Base-by-base conservation (phyloP, 2,113 vertebrate genomes). In the Porphyrio hochstetteri region DNA sequence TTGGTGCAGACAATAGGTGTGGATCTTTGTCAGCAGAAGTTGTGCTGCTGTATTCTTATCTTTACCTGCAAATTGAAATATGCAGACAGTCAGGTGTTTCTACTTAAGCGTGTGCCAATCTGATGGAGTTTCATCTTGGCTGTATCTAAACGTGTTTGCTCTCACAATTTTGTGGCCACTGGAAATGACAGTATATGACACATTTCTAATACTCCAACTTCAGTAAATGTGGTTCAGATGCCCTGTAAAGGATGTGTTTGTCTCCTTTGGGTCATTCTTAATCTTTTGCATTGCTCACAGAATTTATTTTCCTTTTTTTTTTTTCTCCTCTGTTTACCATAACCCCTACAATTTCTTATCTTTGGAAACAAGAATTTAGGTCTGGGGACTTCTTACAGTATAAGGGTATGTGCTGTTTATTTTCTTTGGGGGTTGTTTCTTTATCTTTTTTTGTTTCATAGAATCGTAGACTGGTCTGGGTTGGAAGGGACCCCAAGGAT, bases 101-200 rank as follows among this genome's bases (percentile, higher is more conserved):
- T 27, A 2, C 25, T 36, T 61, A 10, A 56, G 8, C 16, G 79
- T 5, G 1, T 79, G 77, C 29, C 57, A 57, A 3, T 31, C 27
- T 69, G 63, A 11, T 16, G 5, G 7, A n/a, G n/a, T 29, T 71
- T 82, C 29, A 4, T 36, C 28, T 40, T 71, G 59, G 28, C 21
- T 52, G 1, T 19, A 18, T 31, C 17, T 13, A n/a, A 10, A 13
- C 5, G 7, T 5, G 0, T 19, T 48, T 56, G 19, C 68, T 53
- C 60, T 31, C 52, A 53, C 3, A 1, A 4, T 55, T 61, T 13
- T 18, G 3, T n/a, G 55, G 33, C 72, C 35, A 0, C 9, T 46
- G 59, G 14, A 25, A 65, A 23, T 24, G 29, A 17, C 16, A 36
- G 36, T 3, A 2, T 35, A 4, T 2, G 11, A 25, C 31, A 28